Percentiles rank a stretch among this genome's conserved stretches.
phyloP scores from a whole-genome alignment of 2,888 invertebrate genomes.

The Limenitis camilla region DNA sequence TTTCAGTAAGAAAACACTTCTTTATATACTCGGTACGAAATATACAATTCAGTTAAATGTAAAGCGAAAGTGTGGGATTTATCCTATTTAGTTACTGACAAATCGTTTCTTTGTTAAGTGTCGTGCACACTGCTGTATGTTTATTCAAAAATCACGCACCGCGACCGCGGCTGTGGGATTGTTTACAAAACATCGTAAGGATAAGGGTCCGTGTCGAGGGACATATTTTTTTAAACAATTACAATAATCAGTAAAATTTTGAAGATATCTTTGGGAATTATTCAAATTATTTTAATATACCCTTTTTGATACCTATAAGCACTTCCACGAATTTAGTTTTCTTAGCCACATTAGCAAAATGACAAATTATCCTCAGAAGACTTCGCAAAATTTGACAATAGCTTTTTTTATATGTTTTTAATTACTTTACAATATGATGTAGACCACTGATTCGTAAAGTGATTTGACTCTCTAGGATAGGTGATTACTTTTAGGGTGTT shows the following conservation, averaged over 20 bases:
- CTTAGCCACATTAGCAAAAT: no score
- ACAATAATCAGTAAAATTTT: neutral
- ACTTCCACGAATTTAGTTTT: no score
- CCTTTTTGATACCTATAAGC: no score
- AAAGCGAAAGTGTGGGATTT: neutral
- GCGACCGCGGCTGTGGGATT: slow-evolving; percentile 47
- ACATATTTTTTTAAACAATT: neutral
- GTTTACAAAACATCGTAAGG: slow-evolving; percentile 53
- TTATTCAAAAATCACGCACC: slow-evolving; percentile 67
- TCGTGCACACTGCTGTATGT: slow-evolving; percentile 41
- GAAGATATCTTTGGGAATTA: neutral
- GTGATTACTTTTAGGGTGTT: no score
- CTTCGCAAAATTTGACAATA: no score
- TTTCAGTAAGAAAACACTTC: no score
- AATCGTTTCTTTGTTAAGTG: slow-evolving; percentile 44
- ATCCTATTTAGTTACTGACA: slow-evolving; percentile 32
- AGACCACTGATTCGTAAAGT: no score
- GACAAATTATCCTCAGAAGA: no score
- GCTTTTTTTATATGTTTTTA: no score
- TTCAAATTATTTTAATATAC: neutral
- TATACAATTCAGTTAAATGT: neutral
- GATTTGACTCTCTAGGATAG: no score
- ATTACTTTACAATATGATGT: no score
- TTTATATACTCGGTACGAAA: no score
- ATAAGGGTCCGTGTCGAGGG: neutral